Evolutionary conservation across 2,113 vertebrate species (phyloP), one percentile per base, ranked within the genome.

Genomic region (Megaleporinus macrocephalus): DNA sequence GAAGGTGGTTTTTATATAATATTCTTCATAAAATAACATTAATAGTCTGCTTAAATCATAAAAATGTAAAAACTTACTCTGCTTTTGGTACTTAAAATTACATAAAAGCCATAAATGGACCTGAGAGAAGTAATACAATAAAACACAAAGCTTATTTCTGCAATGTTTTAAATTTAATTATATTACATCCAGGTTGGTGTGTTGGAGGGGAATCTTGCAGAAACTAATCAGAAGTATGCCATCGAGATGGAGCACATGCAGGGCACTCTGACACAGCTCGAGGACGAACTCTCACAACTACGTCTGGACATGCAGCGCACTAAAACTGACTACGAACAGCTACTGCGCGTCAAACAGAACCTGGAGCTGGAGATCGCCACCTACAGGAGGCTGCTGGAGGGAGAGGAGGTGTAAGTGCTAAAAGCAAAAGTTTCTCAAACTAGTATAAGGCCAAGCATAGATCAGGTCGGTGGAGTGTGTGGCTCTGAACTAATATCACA

Each of bases 321-420:
- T 82, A 92, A 93, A 86, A 93, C 92, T 0, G 94, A 95, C 22
- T 95, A 95, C 9, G 91, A 94, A 26, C 93, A 94, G 83, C 91
- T 95, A 78, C 91, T 95, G 81, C 91, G 90, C 63, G 88, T 95
- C 87, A 95, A 95, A 72, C 94, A 93, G 89, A 94, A 92, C 86
- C 89, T 95, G 88, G 94, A 95, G 88, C 92, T 94, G 88, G 94
- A 95, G 90, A 95, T 95, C 15, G 93, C 94, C 73, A 95, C 94
- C 73, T 95, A 95, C 87, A 92, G 94, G 87, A 90, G 90, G 83
- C 92, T 95, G 81, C 89, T 95, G 90, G 94, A 95, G 26, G 94
- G 94, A 79, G 94, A 95, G 79, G 93, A 95, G 36, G 71, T 90
- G 94, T 95, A 87, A 89, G 93, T 74, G 49, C 24, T 16, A n/a